A percentile compares a stretch with the other conserved stretches of the same genome.
phyloP scores from a whole-genome alignment of 1,140 invertebrate genomes.

The Drosophila kepulauana region DNA sequence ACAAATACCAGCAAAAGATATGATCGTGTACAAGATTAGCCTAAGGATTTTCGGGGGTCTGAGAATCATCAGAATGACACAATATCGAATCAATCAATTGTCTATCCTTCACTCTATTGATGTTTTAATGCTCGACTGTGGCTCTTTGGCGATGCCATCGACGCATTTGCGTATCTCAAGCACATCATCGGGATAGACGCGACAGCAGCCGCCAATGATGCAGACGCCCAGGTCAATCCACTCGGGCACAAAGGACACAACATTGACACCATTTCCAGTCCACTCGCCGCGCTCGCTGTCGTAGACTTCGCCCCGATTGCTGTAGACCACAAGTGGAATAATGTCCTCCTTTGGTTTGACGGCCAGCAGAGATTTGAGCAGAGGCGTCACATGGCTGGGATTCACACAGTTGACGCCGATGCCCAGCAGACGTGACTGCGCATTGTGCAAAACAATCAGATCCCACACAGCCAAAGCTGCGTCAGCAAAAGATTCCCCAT shows the following conservation, averaged over 20 bases:
- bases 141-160: constrained; percentile 52
- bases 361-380: constrained; percentile 86
- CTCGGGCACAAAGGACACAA: constrained; percentile 87
- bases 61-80: not conserved
- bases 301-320: constrained; percentile 90
- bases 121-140: constrained; percentile 33
- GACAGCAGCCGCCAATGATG: constrained; percentile 93
- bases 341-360: constrained; percentile 41
- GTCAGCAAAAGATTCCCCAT: constrained; percentile 90
- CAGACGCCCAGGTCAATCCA: constrained; percentile 90
- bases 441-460: constrained; percentile 87
- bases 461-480: constrained; percentile 84
- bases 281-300: constrained; percentile 86
- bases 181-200: constrained; percentile 89
- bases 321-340: constrained; percentile 89
- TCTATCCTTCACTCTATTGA: not conserved
- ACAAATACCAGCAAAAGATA: not conserved
- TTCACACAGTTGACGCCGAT: constrained; percentile 95
- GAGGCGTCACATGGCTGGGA: constrained; percentile 86
- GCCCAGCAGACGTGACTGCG: constrained; percentile 88
- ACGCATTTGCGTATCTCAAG: constrained; percentile 85
- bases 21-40: not conserved
- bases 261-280: constrained; percentile 85
- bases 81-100: not conserved
- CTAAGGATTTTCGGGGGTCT: not conserved